Base-by-base conservation (phyloP, 2,888 invertebrate species). In the Tetheella fluctuosa region DNA sequence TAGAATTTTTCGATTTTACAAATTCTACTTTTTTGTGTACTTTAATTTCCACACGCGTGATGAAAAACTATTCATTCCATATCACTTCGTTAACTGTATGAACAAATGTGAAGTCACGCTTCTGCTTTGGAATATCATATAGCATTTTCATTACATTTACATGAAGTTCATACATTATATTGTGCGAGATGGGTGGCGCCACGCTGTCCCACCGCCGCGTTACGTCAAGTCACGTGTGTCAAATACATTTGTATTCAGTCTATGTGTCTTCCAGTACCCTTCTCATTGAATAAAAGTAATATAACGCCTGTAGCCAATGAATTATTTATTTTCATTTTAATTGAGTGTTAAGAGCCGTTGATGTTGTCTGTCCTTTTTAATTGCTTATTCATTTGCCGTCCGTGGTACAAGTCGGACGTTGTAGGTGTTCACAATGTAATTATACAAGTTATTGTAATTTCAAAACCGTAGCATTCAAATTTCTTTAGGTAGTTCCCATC, bases 321-420 rank as follows among this genome's bases (percentile, higher is more conserved):
- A 87, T 87, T 85, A 87, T 86, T 79, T 81, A 85, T 86, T 61
- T 72, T 67, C 62, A 77, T 81, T 83, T 83, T 86, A 86, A 88
- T 85, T 83, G 82, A 82, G 74, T 73, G 74, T 79, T 80, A 79
- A 78, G 73, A 74, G 71, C 65, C 69, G 71, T 71, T 73, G 72
- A 73, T 74, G 68, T 64, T 55, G 57, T 74, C 70, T 74, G 71
- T 77, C 70, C 75, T 74, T 64, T 69, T 65, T 77, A 76, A 76
- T 81, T 75, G 72, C 65, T 75, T 77, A 76, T 77, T 78, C 74
- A 79, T 77, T 69, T 73, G 69, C 64, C 67, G 67, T 66, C 65
- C 73, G 70, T 70, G 71, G 69, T 71, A 70, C 71, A 70, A 75
- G 75, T 71, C 66, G 63, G 66, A 65, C 70, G 59, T 64, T 64